phyloP scores from a whole-genome alignment of 2,797 vertebrate species.

The Odontamblyopus rebecca region DNA sequence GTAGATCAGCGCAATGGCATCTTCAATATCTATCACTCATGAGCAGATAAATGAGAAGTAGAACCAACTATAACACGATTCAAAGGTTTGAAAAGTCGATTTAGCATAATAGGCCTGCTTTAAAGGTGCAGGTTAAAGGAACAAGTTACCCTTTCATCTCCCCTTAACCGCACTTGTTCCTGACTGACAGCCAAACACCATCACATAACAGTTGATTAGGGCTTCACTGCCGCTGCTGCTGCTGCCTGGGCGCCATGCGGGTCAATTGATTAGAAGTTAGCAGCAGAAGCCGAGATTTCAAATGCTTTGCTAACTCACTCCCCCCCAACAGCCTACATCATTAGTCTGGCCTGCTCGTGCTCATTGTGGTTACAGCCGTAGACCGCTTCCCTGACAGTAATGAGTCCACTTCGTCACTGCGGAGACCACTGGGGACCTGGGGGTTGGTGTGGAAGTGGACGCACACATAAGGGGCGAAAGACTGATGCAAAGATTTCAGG shows the following conservation, averaged over 20 bases:
- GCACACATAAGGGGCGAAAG: conserved; percentile 9
- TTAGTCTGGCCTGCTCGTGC: conserved; percentile 49
- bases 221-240: conserved; percentile 5
- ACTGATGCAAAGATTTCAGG: conserved; percentile 2
- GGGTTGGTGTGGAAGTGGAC: conserved; percentile 9
- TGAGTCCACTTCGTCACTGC: conserved; percentile 54
- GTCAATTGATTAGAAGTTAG: conserved; percentile 45
- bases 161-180: conserved; percentile 31
- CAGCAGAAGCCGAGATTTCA: conserved; percentile 36
- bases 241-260: conserved; percentile 14
- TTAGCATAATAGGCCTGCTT: too few species aligned
- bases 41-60: too few species aligned
- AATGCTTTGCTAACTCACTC: conserved; percentile 41
- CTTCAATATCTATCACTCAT: too few species aligned
- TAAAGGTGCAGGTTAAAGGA: not conserved
- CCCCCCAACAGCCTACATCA: conserved; percentile 37
- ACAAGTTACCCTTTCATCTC: not conserved
- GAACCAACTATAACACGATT: too few species aligned
- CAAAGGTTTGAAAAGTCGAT: too few species aligned
- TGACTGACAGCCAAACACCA: conserved; percentile 50
- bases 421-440: conserved; percentile 48
- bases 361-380: conserved; percentile 35
- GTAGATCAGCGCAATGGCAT: too few species aligned
- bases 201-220: conserved; percentile 46
- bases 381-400: conserved; percentile 39